These are phyloP conservation scores for Tillus elongatus DNA, from an alignment of 2,888 invertebrate genomes.

Conservation along the genomic window DNA sequence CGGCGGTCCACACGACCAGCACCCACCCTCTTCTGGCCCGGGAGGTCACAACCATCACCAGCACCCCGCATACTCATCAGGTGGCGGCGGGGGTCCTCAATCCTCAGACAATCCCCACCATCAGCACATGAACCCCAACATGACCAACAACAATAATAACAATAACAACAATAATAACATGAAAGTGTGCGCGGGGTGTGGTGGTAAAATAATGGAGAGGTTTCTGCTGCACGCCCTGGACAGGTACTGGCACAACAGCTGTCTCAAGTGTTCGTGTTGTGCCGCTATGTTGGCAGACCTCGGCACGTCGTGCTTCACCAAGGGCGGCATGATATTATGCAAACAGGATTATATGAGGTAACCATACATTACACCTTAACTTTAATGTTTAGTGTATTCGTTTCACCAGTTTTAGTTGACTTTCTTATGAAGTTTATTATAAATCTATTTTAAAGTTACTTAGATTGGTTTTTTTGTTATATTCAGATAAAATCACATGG, in stretches of 20 bases:
- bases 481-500: no score
- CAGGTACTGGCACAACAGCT: constrained; percentile 92
- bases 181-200: constrained; percentile 85
- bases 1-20: constrained; percentile 12
- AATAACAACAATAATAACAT: constrained; percentile 49
- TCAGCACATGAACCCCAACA: constrained; percentile 50
- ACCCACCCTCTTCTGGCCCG: constrained; percentile 18
- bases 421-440: no score
- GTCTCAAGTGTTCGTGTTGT: constrained; percentile 90
- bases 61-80: constrained; percentile 42
- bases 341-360: constrained; percentile 92
- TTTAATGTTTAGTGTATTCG: no score
- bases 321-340: constrained; percentile 90
- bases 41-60: constrained; percentile 21
- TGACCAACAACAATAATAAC: constrained; percentile 47
- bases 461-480: no score
- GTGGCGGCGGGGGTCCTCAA: constrained; percentile 43
- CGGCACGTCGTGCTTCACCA: constrained; percentile 85
- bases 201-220: constrained; percentile 84
- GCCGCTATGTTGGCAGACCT: constrained; percentile 83
- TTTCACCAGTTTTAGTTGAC: no score
- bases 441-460: no score
- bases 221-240: constrained; percentile 87
- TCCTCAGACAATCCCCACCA: constrained; percentile 41
- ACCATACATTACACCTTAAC: no score